Evolutionary conservation across 1,140 invertebrate species (phyloP).

Genomic region (Archivesica marissinica): DNA sequence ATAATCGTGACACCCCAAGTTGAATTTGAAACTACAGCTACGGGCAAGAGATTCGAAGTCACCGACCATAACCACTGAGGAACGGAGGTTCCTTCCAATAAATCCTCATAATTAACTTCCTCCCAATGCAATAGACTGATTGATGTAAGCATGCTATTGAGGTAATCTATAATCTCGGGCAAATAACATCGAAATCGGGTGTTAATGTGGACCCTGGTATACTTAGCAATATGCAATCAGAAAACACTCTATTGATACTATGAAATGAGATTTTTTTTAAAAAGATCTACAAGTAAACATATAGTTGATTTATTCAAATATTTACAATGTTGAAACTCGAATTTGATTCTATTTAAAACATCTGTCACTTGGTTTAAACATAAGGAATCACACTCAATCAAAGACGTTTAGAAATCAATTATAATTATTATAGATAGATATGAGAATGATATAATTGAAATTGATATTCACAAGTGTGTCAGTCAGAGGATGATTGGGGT

Average conservation of each 20-base stretch:
- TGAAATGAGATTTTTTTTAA: slow-evolving; percentile 9
- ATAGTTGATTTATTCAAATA: slow-evolving; percentile 31
- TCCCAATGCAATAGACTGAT: slow-evolving; percentile 1
- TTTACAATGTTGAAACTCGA: slow-evolving; percentile 27
- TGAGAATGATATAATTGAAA: no score
- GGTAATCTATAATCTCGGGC: neutral
- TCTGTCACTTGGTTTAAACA: slow-evolving; percentile 20
- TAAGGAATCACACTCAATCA: slow-evolving; percentile 11
- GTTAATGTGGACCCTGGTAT: slow-evolving; percentile 29
- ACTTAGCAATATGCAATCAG: slow-evolving; percentile 18
- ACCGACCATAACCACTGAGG: no score
- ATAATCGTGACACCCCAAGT: no score
- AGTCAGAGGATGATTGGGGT: no score
- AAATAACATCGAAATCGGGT: slow-evolving; percentile 20
- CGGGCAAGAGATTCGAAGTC: no score
- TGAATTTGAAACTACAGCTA: no score
- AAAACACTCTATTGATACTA: slow-evolving; percentile 10
- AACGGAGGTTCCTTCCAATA: neutral
- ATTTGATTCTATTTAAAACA: slow-evolving; percentile 23
- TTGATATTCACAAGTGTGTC: no score
- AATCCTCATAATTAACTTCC: neutral
- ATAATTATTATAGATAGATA: no score
- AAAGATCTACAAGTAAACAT: slow-evolving; percentile 30
- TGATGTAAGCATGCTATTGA: slow-evolving; percentile 10
- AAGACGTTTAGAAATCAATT: no score